phyloP scores from a whole-genome alignment of 1,140 invertebrate genomes.

The Drosophila ogumai region DNA sequence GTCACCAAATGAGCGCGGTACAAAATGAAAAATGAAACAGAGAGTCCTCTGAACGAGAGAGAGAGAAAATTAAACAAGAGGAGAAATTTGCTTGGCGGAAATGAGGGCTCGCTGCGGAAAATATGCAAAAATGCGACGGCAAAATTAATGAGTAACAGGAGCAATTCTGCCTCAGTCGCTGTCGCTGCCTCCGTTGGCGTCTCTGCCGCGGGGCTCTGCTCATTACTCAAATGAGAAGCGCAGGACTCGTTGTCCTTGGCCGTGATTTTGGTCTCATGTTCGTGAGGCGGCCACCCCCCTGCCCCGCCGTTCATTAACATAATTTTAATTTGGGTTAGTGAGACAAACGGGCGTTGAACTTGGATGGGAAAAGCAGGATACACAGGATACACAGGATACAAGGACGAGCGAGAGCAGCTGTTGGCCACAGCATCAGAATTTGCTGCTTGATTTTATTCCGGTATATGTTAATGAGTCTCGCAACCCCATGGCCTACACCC shows the following conservation, averaged over 20 bases:
- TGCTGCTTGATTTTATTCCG: constrained; percentile 25
- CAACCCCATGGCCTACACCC: constrained; percentile 41
- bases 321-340: constrained; percentile 85
- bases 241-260: constrained; percentile 80
- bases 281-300: constrained; percentile 24
- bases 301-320: constrained; percentile 79
- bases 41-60: constrained; percentile 5
- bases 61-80: constrained; percentile 65
- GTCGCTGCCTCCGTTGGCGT: constrained; percentile 6
- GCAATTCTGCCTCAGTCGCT: constrained; percentile 28
- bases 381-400: constrained; percentile 12
- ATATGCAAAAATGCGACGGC: constrained; percentile 69
- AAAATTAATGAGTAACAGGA: constrained; percentile 81
- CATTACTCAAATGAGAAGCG: constrained; percentile 78
- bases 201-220: constrained; percentile 42
- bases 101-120: constrained; percentile 55
- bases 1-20: constrained; percentile 78
- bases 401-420: constrained; percentile 62
- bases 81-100: constrained; percentile 72
- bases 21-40: constrained; percentile 80
- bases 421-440: constrained; percentile 74
- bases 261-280: constrained; percentile 72
- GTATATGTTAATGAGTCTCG: constrained; percentile 77
- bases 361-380: constrained; percentile 27
- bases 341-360: constrained; percentile 80